Evolutionary conservation across 1,140 invertebrate species (phyloP).

Genomic region (Phymastichus coffea): DNA sequence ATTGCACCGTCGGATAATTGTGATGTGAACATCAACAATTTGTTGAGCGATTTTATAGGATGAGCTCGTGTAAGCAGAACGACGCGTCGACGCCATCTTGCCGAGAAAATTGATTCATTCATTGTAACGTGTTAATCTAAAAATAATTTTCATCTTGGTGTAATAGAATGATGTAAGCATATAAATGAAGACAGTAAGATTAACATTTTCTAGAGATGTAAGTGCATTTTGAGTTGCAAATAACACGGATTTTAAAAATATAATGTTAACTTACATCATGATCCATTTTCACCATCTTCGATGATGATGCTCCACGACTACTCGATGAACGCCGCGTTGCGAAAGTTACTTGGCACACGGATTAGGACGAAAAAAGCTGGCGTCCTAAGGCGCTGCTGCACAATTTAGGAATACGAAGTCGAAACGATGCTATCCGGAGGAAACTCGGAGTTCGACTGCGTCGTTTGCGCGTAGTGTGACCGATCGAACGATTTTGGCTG

Average conservation of each 20-base stretch:
- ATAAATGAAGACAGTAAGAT: background rate
- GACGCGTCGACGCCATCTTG: background rate
- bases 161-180: background rate
- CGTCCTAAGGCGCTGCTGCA: no score
- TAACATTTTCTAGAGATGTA: no score
- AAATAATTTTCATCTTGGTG: background rate
- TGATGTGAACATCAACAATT: no score
- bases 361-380: background rate
- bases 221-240: no score
- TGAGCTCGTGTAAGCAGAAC: no score
- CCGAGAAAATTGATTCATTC: background rate
- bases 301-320: conserved; percentile 19
- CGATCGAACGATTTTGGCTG: background rate
- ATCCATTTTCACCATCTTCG: conserved; percentile 55
- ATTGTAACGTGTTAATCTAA: background rate
- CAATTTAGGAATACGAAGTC: no score
- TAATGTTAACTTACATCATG: conserved; percentile 48
- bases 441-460: background rate
- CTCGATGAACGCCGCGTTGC: conserved; percentile 26
- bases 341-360: background rate
- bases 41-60: no score
- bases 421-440: background rate
- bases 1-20: no score
- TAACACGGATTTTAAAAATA: no score
- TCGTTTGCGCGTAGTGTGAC: background rate